A percentile compares a stretch with the other conserved stretches of the same genome.
phyloP scores from a whole-genome alignment of 2,113 vertebrate genomes.

The Pygathrix nemaeus region DNA sequence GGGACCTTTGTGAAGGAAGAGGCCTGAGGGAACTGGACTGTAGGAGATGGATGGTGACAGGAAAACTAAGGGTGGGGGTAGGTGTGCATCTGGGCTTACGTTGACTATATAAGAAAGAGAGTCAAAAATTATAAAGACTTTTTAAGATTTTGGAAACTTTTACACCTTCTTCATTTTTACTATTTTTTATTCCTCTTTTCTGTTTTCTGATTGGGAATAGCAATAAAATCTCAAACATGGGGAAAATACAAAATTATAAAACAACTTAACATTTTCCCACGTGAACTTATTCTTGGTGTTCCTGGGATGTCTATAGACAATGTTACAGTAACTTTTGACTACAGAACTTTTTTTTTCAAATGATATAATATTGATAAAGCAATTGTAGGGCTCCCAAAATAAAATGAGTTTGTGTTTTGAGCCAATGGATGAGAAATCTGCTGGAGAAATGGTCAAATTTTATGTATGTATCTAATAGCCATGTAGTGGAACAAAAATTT shows the following conservation, averaged over 20 bases:
- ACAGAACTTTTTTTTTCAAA: background rate
- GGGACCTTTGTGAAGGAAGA: background rate
- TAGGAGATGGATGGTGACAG: background rate
- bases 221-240: background rate
- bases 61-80: background rate
- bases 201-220: constrained; percentile 9
- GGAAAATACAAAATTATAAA: background rate
- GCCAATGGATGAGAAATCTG: background rate
- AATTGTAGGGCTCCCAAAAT: background rate
- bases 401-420: background rate
- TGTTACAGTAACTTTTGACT: background rate
- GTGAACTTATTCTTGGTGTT: background rate
- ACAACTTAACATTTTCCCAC: background rate
- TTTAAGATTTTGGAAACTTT: background rate
- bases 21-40: background rate
- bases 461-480: background rate
- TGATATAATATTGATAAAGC: background rate
- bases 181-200: background rate
- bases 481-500: background rate
- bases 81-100: background rate
- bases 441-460: background rate
- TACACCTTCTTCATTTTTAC: background rate
- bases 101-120: background rate
- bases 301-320: background rate
- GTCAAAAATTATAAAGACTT: background rate